Conservation (phyloP, 2,888 invertebrate species). For the Eupithecia abbreviata region DNA sequence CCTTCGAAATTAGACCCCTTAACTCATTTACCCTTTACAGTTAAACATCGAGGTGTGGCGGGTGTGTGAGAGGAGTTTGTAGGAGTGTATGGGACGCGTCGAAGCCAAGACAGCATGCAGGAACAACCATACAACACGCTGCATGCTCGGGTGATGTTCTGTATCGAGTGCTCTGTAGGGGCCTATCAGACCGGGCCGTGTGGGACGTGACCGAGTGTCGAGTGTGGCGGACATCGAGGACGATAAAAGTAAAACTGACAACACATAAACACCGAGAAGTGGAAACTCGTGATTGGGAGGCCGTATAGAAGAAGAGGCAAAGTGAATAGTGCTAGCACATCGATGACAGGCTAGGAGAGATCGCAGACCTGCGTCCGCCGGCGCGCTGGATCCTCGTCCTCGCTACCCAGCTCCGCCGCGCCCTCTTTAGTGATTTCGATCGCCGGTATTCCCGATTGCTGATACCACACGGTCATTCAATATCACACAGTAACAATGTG, state of each 20-base stretch:
- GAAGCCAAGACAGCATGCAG: conserved; percentile 84
- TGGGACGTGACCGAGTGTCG: conserved; percentile 63
- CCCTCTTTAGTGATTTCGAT: conserved; percentile 92
- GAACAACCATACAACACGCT: conserved; percentile 76
- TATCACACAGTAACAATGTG: conserved; percentile 65
- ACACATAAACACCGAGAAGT: conserved; percentile 80
- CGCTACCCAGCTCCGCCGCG: conserved; percentile 87
- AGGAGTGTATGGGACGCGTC: conserved; percentile 61
- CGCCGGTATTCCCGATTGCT: conserved; percentile 84
- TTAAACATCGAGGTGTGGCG: conserved; percentile 55
- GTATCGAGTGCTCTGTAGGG: conserved; percentile 77
- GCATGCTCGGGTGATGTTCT: conserved; percentile 76
- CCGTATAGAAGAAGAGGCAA: conserved; percentile 77
- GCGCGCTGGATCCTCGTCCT: conserved; percentile 83
- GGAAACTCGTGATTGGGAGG: conserved; percentile 77
- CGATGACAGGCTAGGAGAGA: conserved; percentile 79
- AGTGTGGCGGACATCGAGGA: conserved; percentile 73
- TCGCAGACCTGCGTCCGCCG: conserved; percentile 82
- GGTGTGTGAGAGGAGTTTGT: conserved; percentile 68
- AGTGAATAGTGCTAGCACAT: conserved; percentile 82
- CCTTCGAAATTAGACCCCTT: conserved; percentile 47
- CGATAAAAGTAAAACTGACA: conserved; percentile 75
- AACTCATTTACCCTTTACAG: conserved; percentile 43
- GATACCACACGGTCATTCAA: conserved; percentile 80
- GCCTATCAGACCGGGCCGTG: conserved; percentile 38